Percentiles rank a stretch among this genome's conserved stretches.
Evolutionary conservation across 2,797 vertebrate species (phyloP).

Genomic region (Propithecus deckenii): DNA sequence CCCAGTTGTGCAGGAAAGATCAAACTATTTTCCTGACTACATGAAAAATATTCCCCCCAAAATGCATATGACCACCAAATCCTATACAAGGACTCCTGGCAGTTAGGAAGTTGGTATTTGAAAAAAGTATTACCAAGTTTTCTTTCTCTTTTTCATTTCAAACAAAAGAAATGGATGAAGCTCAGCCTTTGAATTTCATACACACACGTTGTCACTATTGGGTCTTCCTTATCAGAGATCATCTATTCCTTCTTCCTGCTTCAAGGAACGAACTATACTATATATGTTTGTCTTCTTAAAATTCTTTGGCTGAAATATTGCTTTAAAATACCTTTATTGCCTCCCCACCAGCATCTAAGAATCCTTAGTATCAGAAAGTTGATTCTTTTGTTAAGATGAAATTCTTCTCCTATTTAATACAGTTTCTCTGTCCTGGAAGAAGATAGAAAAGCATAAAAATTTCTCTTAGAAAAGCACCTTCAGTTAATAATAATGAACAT

Average conservation of each 20-base stretch:
- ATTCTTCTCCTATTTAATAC: neutral
- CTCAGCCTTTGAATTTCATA: neutral
- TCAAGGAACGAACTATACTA: neutral
- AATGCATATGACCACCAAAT: neutral
- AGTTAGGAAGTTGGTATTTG: neutral
- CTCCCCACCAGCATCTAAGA: neutral
- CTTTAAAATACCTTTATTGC: neutral
- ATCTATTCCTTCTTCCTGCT: neutral
- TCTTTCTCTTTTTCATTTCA: neutral
- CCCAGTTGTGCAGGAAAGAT: neutral
- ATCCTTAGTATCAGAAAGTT: neutral
- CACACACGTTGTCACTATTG: neutral
- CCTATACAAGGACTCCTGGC: neutral
- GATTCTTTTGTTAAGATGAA: neutral
- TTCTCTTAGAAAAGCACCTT: neutral
- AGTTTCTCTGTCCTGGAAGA: neutral
- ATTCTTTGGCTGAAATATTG: neutral
- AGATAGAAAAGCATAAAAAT: neutral
- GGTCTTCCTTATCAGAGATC: neutral
- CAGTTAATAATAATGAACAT: neutral
- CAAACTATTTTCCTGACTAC: constrained; percentile 25
- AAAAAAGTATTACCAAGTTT: neutral
- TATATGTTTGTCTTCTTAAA: neutral
- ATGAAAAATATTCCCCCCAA: neutral
- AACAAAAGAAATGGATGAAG: neutral